Base-by-base conservation (phyloP, 1,140 invertebrate genomes). In the Antheraea pernyi region DNA sequence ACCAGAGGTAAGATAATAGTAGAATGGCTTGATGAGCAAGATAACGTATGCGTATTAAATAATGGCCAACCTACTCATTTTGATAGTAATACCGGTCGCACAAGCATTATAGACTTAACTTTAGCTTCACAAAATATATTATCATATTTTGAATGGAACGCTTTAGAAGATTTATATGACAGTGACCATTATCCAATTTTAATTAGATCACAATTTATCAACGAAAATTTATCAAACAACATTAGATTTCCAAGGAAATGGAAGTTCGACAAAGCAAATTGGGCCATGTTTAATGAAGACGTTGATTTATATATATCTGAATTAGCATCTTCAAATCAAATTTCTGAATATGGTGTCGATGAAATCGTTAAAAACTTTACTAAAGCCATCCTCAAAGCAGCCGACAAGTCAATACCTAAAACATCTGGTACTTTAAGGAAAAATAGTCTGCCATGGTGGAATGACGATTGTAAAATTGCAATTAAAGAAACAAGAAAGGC, bases 131-230 rank as follows among this genome's bases (percentile, higher is more conserved):
- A 74, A 66, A 70, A 70, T 67, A 67, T 79, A 46, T 58, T 69
- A 48, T 67, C 74, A 42, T 75, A 75, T 64, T 71, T 81, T 62
- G 75, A 79, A 62, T 81, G 77, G 78, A 67, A 75, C 36, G 70
- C 75, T 8, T 36, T 77, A 30, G 70, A 79, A 10, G 73, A 85
- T 48, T 69, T 74, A 19, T 80, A 79, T 75, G 76, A 78, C 19
- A 85, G 80, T 67, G 83, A 85, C 58, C 82, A 88, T 61, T 81
- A 74, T 30, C 84, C 82, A 9, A 84, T 86, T 30, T 65, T 70
- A 53, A 78, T 82, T 60, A 74, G 73, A 70, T 73, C 62, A 19
- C 19, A 48, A 65, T 65, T 59, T 19, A 13, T 61, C 10, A 48
- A 19, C 22, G 68, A 68, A 39, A 68, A 58, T 68, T 9, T 39